Conservation (phyloP, 1,140 invertebrate genomes). For the Trichonephila clavata region DNA sequence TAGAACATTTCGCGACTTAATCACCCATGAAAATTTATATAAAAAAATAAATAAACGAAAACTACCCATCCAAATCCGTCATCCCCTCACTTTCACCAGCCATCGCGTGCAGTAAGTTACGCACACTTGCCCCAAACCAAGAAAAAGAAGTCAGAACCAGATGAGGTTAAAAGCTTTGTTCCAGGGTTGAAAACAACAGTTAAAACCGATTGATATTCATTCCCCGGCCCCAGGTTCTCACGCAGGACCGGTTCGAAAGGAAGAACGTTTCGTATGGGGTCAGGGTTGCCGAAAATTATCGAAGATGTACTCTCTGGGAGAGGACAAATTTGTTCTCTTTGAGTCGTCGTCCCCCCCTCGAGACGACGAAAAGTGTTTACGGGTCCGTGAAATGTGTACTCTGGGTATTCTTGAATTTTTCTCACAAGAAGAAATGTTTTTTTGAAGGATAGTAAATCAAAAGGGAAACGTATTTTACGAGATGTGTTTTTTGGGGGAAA, state of each 20-base stretch:
- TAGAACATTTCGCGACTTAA: too few relatives aligned
- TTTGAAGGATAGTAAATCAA: background rate
- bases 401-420: background rate
- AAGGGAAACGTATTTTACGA: background rate
- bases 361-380: constrained; percentile 27
- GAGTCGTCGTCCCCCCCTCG: background rate
- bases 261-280: constrained; percentile 44
- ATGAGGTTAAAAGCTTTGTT: constrained; percentile 59
- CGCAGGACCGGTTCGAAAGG: constrained; percentile 53
- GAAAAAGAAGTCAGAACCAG: background rate
- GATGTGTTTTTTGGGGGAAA: background rate
- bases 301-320: background rate
- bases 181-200: constrained; percentile 56
- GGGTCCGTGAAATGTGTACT: constrained; percentile 50
- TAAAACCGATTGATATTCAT: constrained; percentile 65
- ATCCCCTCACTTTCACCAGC: background rate
- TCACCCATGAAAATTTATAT: background rate
- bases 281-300: constrained; percentile 68
- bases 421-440: background rate
- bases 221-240: constrained; percentile 50
- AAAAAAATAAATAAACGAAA: background rate
- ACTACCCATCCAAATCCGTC: background rate
- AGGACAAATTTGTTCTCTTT: constrained; percentile 22
- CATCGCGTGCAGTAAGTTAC: background rate
- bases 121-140: background rate